These are phyloP conservation scores for Druceiella hillmani DNA, from an alignment of 2,888 invertebrate genomes.

Conservation along the genomic window DNA sequence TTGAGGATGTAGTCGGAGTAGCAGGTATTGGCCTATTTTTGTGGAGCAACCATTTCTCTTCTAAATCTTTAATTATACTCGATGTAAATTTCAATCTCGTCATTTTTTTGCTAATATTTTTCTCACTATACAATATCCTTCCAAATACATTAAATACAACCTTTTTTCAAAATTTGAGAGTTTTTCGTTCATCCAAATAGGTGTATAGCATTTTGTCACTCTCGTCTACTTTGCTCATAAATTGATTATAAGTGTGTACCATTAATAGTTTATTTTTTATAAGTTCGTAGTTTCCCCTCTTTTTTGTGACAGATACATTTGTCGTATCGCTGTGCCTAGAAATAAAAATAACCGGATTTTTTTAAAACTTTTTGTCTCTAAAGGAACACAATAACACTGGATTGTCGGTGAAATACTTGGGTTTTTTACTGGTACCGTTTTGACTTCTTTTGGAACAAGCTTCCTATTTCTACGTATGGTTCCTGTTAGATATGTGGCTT, in stretches of 20 bases:
- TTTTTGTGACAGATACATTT: constrained; percentile 18
- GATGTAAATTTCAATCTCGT: constrained; percentile 24
- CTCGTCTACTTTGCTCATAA: constrained; percentile 25
- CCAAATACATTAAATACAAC: constrained; percentile 25
- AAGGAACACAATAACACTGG: constrained; percentile 21
- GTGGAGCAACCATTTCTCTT: constrained; percentile 19
- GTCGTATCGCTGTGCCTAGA: constrained; percentile 18
- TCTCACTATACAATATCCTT: too few relatives aligned
- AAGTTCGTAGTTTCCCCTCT: constrained; percentile 13
- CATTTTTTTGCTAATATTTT: constrained; percentile 21
- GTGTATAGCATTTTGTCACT: constrained; percentile 25
- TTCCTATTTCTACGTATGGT: constrained; percentile 21
- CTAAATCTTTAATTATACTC: constrained; percentile 19
- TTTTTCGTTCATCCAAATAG: constrained; percentile 25
- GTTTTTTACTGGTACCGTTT: constrained; percentile 18
- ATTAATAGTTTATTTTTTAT: constrained; percentile 18
- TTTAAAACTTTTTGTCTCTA: constrained; percentile 22
- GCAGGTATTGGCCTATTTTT: constrained; percentile 17
- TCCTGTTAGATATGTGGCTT: constrained; percentile 20
- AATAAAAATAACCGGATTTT: too few relatives aligned
- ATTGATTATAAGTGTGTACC: constrained; percentile 22
- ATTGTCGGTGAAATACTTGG: constrained; percentile 20
- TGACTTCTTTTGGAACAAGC: constrained; percentile 20
- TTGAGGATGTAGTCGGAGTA: constrained; percentile 5
- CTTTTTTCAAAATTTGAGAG: constrained; percentile 26